phyloP scores from a whole-genome alignment of 2,113 vertebrate genomes.

The Cyprinus carpio region DNA sequence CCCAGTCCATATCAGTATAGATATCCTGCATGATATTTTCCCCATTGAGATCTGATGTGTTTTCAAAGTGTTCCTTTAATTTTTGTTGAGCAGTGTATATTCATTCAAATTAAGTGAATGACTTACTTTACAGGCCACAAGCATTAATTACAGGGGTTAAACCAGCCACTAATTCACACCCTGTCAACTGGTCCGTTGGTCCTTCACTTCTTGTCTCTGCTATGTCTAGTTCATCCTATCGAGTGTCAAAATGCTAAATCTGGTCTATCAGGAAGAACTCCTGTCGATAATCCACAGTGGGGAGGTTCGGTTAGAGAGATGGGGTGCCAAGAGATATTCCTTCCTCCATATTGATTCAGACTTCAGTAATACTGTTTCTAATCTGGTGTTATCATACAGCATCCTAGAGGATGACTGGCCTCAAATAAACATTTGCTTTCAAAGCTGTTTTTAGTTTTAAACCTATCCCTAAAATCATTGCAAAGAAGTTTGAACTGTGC shows the following conservation, averaged over 20 bases:
- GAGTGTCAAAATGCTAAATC: conserved; percentile 26
- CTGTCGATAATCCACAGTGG: not conserved
- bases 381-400: conserved; percentile 13
- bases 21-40: no score
- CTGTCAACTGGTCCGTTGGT: not conserved
- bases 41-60: no score
- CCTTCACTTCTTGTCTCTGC: not conserved
- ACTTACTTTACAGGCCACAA: not conserved
- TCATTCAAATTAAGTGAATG: not conserved
- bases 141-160: not conserved
- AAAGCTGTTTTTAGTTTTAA: not conserved
- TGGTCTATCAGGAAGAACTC: conserved; percentile 13
- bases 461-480: not conserved
- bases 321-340: conserved; percentile 3
- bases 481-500: conserved; percentile 13
- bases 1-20: no score
- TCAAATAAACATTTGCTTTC: conserved; percentile 19
- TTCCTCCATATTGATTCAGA: conserved; percentile 33
- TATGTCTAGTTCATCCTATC: not conserved
- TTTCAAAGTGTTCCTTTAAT: no score
- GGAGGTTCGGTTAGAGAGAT: not conserved
- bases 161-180: not conserved
- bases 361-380: conserved; percentile 15
- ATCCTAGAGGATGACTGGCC: not conserved
- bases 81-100: no score